Conservation (phyloP, 2,113 vertebrate species). For the Mirounga angustirostris region DNA sequence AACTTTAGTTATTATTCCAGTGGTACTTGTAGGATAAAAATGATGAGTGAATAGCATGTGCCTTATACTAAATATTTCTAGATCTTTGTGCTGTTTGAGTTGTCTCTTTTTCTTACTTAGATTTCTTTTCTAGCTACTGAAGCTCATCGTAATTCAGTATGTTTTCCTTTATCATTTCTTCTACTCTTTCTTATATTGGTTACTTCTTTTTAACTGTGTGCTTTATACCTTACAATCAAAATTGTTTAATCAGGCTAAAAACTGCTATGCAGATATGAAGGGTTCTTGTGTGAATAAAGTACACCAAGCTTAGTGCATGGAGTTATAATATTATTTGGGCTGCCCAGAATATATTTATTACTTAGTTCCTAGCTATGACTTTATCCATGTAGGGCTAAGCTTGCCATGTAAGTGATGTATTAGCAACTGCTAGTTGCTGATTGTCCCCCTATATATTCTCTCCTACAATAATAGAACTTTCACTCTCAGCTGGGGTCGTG, state of each 20-base stretch:
- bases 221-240: background rate
- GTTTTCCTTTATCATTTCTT: background rate
- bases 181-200: background rate
- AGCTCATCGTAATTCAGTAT: background rate
- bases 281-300: background rate
- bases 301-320: background rate
- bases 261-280: background rate
- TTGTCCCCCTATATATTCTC: background rate
- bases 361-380: background rate
- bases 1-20: background rate
- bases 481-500: background rate
- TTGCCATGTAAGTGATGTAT: background rate
- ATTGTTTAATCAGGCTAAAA: slow-evolving; percentile 1
- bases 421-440: background rate
- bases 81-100: background rate
- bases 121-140: background rate
- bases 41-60: background rate
- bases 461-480: background rate
- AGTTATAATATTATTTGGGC: background rate
- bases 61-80: background rate
- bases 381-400: background rate
- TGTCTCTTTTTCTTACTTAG: background rate
- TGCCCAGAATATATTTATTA: background rate
- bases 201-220: slow-evolving; percentile 19
- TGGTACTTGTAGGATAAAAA: background rate